Conservation (phyloP, 2,888 invertebrate genomes). For the Physocephala rufipes region DNA sequence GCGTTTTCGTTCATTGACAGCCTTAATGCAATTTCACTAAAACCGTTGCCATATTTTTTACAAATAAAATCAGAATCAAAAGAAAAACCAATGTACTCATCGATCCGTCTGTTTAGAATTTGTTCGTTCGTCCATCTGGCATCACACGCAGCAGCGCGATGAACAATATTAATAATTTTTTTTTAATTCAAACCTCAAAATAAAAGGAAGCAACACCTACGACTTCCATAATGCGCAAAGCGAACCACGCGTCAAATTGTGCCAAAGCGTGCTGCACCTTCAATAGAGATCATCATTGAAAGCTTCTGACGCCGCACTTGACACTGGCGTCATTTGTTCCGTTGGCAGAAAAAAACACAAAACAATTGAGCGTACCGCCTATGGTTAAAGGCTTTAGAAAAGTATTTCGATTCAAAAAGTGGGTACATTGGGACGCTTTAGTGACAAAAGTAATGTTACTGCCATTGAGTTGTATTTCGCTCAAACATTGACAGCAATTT, state of each 20-base stretch:
- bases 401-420: too few species aligned
- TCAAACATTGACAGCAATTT: too few species aligned
- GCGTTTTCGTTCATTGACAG: too few species aligned
- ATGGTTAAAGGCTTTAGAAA: background rate
- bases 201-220: background rate
- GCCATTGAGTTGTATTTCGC: too few species aligned
- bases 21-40: too few species aligned
- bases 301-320: constrained; percentile 22
- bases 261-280: constrained; percentile 7
- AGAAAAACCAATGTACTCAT: too few species aligned
- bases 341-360: constrained; percentile 15
- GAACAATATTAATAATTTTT: background rate
- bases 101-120: too few species aligned
- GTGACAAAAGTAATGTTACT: too few species aligned
- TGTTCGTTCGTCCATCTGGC: too few species aligned
- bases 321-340: constrained; percentile 17
- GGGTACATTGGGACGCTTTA: too few species aligned
- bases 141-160: background rate
- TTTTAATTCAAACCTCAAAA: background rate
- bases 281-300: background rate
- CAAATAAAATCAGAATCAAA: background rate
- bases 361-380: background rate
- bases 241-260: background rate
- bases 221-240: background rate
- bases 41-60: too few species aligned